Evolutionary conservation across 1,140 invertebrate species (phyloP), one percentile per base, ranked within the genome.

Genomic region (Drosophila lini): DNA sequence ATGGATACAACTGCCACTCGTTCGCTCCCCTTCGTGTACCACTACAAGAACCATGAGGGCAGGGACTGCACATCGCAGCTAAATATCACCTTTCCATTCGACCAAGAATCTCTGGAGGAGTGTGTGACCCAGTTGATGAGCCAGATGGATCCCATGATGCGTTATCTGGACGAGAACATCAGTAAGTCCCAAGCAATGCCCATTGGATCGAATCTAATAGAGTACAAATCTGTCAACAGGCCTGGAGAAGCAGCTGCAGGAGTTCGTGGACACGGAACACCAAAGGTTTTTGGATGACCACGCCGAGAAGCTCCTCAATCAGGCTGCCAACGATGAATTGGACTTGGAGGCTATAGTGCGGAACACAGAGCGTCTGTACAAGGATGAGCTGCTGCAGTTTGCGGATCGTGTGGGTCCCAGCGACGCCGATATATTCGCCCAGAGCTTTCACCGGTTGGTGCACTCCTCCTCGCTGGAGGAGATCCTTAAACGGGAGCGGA

Each of bases 371-470:
- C 95, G 94, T 74, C 91, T 94, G 41, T 96, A 95, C 78, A 95
- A 94, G 91, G 93, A 96, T 75, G 96, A 96, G 89, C 93, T 94
- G 16, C 91, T 94, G 31, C 94, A 95, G 85, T 95, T 95, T 93
- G 94, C 94, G 1, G 95, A 96, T 81, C 94, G 94, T 42, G 94
- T 95, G 57, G 95, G 95, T 50, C 94, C 96, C 15, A 95, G 95
- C 5, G 95, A 97, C 92, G 95, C 96, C 86, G 95, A 96, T 88
- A 93, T 97, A 42, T 96, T 97, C 94, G 95, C 96, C 15, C 95
- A 96, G 58, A 96, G 96, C 59, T 98, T 97, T 92, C 96, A 97
- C 90, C 56, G 91, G 78, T 91, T 98, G 40, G 96, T 97, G 6
- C 97, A 97, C 92, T 96, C 96, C 15, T 96, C 91, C 0, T 92